Evolutionary conservation across 2,888 invertebrate genomes (phyloP).

Genomic region (Ditula angustiorana): DNA sequence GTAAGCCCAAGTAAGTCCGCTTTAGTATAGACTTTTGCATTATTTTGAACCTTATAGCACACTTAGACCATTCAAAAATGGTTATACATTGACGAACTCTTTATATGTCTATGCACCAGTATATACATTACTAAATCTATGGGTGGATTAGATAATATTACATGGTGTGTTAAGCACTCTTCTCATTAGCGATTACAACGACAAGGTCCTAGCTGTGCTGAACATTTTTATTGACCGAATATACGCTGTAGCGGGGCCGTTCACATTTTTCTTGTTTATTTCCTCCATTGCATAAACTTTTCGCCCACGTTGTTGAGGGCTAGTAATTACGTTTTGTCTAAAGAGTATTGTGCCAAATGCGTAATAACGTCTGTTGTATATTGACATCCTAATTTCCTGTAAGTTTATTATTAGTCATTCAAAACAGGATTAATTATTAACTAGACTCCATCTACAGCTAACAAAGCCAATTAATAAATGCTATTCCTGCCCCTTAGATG

Average conservation of each 20-base stretch:
- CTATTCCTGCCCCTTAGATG: too few species aligned
- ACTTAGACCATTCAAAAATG: too few species aligned
- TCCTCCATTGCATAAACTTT: neutral
- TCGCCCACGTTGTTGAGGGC: constrained; percentile 5
- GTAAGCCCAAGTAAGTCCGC: too few species aligned
- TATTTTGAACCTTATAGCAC: too few species aligned
- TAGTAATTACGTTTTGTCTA: neutral
- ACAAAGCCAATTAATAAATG: too few species aligned
- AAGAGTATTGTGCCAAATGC: constrained; percentile 10
- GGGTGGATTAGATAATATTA: too few species aligned
- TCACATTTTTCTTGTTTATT: neutral
- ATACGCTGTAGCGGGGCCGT: too few species aligned
- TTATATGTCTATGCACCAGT: too few species aligned
- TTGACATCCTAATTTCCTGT: neutral
- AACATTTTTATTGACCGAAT: neutral
- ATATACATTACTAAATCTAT: too few species aligned
- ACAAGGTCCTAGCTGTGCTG: neutral
- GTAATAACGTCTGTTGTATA: neutral
- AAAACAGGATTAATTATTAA: neutral
- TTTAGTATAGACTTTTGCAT: too few species aligned
- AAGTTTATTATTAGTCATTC: neutral
- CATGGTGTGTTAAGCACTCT: too few species aligned
- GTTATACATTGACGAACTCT: too few species aligned
- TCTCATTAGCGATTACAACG: neutral
- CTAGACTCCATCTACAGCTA: neutral